Evolutionary conservation across 1,140 invertebrate genomes (phyloP).

Genomic region (Rhagoletis zephyria): DNA sequence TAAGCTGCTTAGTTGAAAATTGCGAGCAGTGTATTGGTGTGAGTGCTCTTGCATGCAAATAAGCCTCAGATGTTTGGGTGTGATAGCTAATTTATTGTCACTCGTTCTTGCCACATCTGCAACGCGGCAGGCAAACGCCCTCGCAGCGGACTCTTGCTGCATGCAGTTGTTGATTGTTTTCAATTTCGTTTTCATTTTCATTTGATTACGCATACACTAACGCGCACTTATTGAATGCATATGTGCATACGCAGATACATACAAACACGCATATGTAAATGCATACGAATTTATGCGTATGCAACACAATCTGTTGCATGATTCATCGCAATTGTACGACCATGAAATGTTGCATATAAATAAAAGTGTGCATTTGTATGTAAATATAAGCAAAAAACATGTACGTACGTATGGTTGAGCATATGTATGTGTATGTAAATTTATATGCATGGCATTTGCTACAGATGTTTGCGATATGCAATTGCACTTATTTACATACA

Average conservation of each 20-base stretch:
- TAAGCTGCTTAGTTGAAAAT: neutral
- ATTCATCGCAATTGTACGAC: constrained; percentile 47
- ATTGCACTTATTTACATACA: neutral
- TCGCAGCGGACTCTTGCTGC: constrained; percentile 14
- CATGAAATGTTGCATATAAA: constrained; percentile 40
- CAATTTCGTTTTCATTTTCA: constrained; percentile 46
- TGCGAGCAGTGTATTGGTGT: neutral
- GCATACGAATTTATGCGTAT: constrained; percentile 14
- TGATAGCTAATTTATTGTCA: constrained; percentile 48
- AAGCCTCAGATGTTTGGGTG: constrained; percentile 1
- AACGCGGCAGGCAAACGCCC: constrained; percentile 17
- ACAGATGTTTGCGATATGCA: neutral
- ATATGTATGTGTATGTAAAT: no score
- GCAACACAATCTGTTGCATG: constrained; percentile 42
- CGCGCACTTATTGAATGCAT: neutral
- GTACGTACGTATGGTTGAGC: neutral
- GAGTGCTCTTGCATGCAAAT: constrained; percentile 16
- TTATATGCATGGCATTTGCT: neutral
- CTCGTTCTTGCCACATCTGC: constrained; percentile 40
- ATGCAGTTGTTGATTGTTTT: constrained; percentile 47
- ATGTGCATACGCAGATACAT: neutral
- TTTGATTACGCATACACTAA: no score
- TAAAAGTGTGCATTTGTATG: neutral
- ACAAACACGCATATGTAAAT: neutral
- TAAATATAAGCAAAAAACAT: neutral